Base-by-base conservation (phyloP, 2,113 vertebrate genomes). In the Hiodon alosoides region DNA sequence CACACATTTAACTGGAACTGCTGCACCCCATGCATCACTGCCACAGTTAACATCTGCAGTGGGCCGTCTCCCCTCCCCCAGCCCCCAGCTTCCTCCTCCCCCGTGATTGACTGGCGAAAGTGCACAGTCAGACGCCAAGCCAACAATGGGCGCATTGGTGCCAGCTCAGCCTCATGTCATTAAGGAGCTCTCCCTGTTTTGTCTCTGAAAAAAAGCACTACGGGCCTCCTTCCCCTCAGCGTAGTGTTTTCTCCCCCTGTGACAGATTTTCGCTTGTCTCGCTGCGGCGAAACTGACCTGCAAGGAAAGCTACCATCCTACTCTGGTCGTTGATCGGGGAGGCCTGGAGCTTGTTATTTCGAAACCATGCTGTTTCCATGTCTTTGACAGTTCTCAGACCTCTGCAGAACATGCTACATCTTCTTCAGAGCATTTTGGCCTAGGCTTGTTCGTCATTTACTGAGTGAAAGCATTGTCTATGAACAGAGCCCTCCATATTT, bases 31-130 rank as follows among this genome's bases (percentile, higher is more conserved):
- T 7, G 6, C 11, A 11, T 4, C 59, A 14, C 14, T 61, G 59
- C 59, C 17, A 11, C 10, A 67, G 75, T 51, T 55, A 55, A 65
- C 67, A 55, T 47, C 59, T 53, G 13, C 51, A 61, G 60, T 8
- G 3, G 7, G 13, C 68, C 31, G 31, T 31, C 31, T 31, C 13
- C 6, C 61, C 3, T 51, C 60, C 60, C 72, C 50, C 14, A 47
- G 14, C 14, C 46, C 13, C 31, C 73, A 50, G 9, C 47, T 9
- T 48, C 17, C 7, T 74, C 66, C 61, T 48, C 67, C 55, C 13
- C 0, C 31, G 50, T 80, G 82, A 84, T 62, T 80, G 82, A 84
- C 75, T 72, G 68, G 67, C 62, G 51, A 73, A 79, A 73, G 76
- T 84, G 80, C 16, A 51, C n/a, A 31, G 13, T 66, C 52, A 17